Percentiles rank a stretch among this genome's conserved stretches.
These are phyloP conservation scores for Tolmerus cingulatus DNA, from an alignment of 2,888 invertebrate species.

Conservation along the genomic window DNA sequence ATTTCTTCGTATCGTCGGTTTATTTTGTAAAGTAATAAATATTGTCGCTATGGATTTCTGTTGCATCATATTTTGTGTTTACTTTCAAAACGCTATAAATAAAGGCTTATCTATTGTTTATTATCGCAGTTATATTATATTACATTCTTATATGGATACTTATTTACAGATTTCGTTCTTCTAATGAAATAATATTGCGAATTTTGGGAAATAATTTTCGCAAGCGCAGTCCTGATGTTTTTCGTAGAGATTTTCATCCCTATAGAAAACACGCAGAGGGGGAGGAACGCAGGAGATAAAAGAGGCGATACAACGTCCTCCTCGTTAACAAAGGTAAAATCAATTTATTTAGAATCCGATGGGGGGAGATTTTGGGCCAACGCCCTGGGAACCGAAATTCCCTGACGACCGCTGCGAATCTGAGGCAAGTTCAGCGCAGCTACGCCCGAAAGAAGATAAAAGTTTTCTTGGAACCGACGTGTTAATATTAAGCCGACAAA, in stretches of 20 bases:
- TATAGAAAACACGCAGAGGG: background rate
- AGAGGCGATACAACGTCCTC: background rate
- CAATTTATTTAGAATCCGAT: background rate
- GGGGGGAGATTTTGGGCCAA: background rate
- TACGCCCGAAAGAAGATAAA: background rate
- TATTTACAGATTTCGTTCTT: too few relatives aligned
- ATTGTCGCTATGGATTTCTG: too few relatives aligned
- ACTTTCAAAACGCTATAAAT: too few relatives aligned
- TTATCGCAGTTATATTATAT: too few relatives aligned
- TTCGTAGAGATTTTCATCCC: background rate
- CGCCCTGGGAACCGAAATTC: background rate
- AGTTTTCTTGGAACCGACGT: background rate
- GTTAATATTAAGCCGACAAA: background rate
- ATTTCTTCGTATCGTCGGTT: too few relatives aligned
- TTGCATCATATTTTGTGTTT: too few relatives aligned
- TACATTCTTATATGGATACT: too few relatives aligned
- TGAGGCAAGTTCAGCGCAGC: background rate
- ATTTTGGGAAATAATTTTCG: too few relatives aligned
- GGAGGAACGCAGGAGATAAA: background rate
- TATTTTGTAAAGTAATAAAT: too few relatives aligned
- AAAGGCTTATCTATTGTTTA: too few relatives aligned
- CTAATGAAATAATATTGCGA: too few relatives aligned
- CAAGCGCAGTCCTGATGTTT: too few relatives aligned
- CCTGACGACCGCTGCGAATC: background rate
- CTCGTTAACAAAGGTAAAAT: background rate